A percentile compares a stretch with the other conserved stretches of the same genome.
Evolutionary conservation across 2,888 invertebrate genomes (phyloP).

Genomic region (Dendrolimus pini): DNA sequence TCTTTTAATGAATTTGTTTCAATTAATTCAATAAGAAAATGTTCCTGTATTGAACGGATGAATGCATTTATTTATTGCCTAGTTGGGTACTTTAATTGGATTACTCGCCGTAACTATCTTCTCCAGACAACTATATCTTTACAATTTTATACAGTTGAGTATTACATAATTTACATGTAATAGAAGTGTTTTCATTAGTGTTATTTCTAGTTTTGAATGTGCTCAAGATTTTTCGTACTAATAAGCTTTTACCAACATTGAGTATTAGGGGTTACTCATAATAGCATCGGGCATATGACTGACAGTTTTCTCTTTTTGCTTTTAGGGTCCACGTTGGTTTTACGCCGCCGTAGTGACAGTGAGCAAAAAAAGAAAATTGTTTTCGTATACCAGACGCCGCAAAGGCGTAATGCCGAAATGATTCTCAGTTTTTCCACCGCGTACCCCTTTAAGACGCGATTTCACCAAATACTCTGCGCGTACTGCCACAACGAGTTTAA

Average conservation of each 20-base stretch:
- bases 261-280: background rate
- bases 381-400: conserved; percentile 62
- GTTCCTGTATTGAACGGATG: too few species aligned
- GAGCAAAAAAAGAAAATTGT: conserved; percentile 62
- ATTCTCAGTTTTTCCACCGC: conserved; percentile 59
- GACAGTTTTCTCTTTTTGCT: conserved; percentile 67
- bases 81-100: too few species aligned
- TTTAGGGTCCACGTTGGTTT: conserved; percentile 68
- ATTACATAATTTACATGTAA: too few species aligned
- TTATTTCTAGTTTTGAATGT: too few species aligned
- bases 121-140: too few species aligned
- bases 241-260: background rate
- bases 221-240: too few species aligned
- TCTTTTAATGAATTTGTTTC: too few species aligned
- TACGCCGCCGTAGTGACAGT: conserved; percentile 53
- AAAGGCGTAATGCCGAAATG: conserved; percentile 63
- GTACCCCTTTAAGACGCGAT: conserved; percentile 62
- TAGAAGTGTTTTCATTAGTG: too few species aligned
- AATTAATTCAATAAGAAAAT: too few species aligned
- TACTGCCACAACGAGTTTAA: conserved; percentile 59
- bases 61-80: too few species aligned
- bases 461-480: conserved; percentile 60
- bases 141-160: too few species aligned
- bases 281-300: conserved; percentile 40
- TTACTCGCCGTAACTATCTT: too few species aligned